Conservation (phyloP, 2,888 invertebrate species). For the Synergus gifuensis region DNA sequence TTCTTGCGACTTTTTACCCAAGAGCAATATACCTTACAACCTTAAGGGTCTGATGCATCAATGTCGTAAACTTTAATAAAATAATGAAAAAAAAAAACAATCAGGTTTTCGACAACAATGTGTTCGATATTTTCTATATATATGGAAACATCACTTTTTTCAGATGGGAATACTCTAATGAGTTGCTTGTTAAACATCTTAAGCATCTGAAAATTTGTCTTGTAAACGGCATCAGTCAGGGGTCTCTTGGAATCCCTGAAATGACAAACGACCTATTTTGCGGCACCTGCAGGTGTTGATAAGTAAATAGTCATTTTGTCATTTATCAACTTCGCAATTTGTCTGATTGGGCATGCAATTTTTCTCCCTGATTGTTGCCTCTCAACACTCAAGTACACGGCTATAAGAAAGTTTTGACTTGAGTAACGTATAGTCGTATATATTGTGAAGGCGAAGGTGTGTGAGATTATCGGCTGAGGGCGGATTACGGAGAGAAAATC, state of each 20-base stretch:
- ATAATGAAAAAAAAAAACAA: too few relatives aligned
- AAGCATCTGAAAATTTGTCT: not conserved
- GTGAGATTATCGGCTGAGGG: constrained; percentile 51
- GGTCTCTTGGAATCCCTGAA: not conserved
- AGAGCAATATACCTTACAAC: not conserved
- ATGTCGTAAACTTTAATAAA: too few relatives aligned
- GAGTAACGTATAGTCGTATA: constrained; percentile 6
- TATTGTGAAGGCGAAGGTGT: constrained; percentile 43
- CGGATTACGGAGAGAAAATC: constrained; percentile 48
- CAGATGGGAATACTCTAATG: too few relatives aligned
- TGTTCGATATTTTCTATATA: too few relatives aligned
- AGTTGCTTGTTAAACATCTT: too few relatives aligned
- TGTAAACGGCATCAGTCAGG: not conserved
- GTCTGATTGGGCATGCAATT: constrained; percentile 17
- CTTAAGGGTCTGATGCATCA: too few relatives aligned
- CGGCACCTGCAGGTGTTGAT: not conserved
- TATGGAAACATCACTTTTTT: too few relatives aligned
- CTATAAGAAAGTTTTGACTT: constrained; percentile 36
- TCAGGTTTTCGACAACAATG: too few relatives aligned
- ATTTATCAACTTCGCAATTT: constrained; percentile 18
- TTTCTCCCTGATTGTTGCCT: not conserved
- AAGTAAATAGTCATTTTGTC: not conserved
- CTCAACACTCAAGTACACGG: not conserved
- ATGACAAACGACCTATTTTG: constrained; percentile 7
- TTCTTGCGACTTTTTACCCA: not conserved